Percentiles rank a stretch among this genome's conserved stretches.
These are phyloP conservation scores for Cryptotermes secundus DNA, from an alignment of 1,140 invertebrate species.

Conservation along the genomic window DNA sequence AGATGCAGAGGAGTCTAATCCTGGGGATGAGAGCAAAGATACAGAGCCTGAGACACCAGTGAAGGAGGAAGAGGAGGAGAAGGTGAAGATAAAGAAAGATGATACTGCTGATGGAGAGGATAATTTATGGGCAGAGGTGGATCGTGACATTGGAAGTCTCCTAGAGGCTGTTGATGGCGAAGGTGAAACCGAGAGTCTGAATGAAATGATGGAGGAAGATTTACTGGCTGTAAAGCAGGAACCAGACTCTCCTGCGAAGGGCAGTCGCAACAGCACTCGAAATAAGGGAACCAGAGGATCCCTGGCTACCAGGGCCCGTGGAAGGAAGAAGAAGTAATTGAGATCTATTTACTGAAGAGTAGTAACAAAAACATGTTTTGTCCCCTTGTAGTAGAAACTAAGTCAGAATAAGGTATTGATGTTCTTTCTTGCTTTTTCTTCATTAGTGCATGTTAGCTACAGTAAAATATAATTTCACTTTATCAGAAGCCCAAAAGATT, in stretches of 20 bases:
- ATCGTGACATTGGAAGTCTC: conserved; percentile 28
- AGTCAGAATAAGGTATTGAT: too few species aligned
- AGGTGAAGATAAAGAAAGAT: background rate
- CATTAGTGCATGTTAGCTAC: too few species aligned
- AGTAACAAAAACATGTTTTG: background rate
- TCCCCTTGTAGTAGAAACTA: background rate
- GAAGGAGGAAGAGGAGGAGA: conserved; percentile 21
- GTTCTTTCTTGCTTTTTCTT: too few species aligned
- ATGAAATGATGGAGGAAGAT: background rate
- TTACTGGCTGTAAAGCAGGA: background rate
- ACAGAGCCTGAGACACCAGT: background rate
- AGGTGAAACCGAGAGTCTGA: conserved; percentile 4
- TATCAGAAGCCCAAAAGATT: too few species aligned
- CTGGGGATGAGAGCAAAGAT: background rate
- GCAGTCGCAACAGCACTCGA: background rate
- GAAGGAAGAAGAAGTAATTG: conserved; percentile 4
- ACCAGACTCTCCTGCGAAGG: background rate
- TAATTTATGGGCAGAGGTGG: conserved; percentile 27
- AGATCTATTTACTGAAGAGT: background rate
- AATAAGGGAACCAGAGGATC: background rate
- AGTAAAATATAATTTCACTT: too few species aligned
- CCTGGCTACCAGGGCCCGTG: background rate
- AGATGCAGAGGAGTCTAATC: background rate
- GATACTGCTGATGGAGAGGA: background rate
- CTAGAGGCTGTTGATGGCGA: conserved; percentile 28